These are phyloP conservation scores for Kryptopterus vitreolus DNA, from an alignment of 2,797 vertebrate species.

Conservation along the genomic window DNA sequence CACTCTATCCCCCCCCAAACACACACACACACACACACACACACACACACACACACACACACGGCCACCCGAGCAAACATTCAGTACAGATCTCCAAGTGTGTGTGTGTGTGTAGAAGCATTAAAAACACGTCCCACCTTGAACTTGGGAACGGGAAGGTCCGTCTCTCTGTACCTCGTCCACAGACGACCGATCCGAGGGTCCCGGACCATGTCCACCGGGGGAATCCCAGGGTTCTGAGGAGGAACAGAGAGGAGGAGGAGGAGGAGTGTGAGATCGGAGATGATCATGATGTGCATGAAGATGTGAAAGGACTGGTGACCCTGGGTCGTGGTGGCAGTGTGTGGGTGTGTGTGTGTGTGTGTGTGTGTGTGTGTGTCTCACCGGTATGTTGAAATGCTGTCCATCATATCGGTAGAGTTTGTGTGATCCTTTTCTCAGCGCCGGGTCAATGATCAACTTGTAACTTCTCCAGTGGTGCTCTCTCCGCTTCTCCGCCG, in stretches of 20 bases:
- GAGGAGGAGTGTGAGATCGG: too few relatives aligned
- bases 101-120: too few relatives aligned
- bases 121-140: slow-evolving; percentile 75
- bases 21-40: background rate
- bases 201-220: slow-evolving; percentile 93
- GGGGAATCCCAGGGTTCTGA: slow-evolving; percentile 90
- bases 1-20: background rate
- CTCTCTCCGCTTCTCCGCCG: slow-evolving; percentile 90
- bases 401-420: slow-evolving; percentile 98
- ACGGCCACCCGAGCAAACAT: background rate
- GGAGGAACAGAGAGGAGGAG: slow-evolving; percentile 28
- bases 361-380: slow-evolving; percentile 48
- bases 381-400: slow-evolving; percentile 93
- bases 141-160: slow-evolving; percentile 96
- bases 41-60: background rate
- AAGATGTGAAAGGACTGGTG: too few relatives aligned
- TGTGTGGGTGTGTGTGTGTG: background rate
- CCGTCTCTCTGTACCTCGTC: slow-evolving; percentile 96
- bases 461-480: slow-evolving; percentile 99
- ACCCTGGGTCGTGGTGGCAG: too few relatives aligned
- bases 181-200: slow-evolving; percentile 95
- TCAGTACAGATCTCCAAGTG: background rate
- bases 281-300: too few relatives aligned
- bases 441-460: slow-evolving; percentile 99
- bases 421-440: slow-evolving; percentile 96